phyloP scores from a whole-genome alignment of 2,888 invertebrate species.

The Coleophora deauratella region DNA sequence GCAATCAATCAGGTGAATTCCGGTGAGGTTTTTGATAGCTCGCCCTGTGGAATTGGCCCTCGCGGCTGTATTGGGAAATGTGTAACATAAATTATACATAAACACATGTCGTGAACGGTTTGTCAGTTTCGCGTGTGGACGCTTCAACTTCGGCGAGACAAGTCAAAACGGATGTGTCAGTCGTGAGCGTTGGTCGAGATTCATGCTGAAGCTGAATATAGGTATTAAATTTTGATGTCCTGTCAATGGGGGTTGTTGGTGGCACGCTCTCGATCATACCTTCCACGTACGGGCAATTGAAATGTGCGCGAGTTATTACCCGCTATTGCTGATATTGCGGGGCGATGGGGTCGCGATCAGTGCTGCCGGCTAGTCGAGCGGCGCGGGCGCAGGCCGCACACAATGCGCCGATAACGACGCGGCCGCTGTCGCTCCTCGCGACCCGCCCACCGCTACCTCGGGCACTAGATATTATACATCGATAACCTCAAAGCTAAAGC shows the following conservation, averaged over 20 bases:
- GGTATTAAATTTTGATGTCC: conserved; percentile 29
- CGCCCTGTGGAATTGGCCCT: conserved; percentile 46
- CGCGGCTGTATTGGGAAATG: conserved; percentile 37
- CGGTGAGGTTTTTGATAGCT: conserved; percentile 42
- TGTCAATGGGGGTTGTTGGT: conserved; percentile 33
- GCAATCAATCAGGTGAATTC: conserved; percentile 60
- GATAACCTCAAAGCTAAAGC: conserved; percentile 18
- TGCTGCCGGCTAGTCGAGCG: conserved; percentile 33
- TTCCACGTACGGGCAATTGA: conserved; percentile 63
- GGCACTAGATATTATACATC: conserved; percentile 17
- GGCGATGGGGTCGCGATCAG: conserved; percentile 52
- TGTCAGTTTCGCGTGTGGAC: conserved; percentile 19
- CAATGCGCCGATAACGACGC: conserved; percentile 39
- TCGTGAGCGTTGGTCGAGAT: too few relatives aligned
- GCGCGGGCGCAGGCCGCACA: conserved; percentile 40
- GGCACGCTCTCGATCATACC: conserved; percentile 59
- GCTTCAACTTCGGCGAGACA: conserved; percentile 27
- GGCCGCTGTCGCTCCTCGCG: conserved; percentile 33
- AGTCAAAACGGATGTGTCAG: conserved; percentile 7
- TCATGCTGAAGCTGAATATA: conserved; percentile 39
- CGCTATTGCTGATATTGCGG: conserved; percentile 55
- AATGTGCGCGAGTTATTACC: conserved; percentile 60
- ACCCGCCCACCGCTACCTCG: conserved; percentile 31
- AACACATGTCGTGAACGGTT: conserved; percentile 19
- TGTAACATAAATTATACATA: conserved; percentile 9